Evolutionary conservation across 92 coral and sea anemone genomes (phyloP), one percentile per base, ranked within the genome.

Genomic region (Phymanthus crucifer): DNA sequence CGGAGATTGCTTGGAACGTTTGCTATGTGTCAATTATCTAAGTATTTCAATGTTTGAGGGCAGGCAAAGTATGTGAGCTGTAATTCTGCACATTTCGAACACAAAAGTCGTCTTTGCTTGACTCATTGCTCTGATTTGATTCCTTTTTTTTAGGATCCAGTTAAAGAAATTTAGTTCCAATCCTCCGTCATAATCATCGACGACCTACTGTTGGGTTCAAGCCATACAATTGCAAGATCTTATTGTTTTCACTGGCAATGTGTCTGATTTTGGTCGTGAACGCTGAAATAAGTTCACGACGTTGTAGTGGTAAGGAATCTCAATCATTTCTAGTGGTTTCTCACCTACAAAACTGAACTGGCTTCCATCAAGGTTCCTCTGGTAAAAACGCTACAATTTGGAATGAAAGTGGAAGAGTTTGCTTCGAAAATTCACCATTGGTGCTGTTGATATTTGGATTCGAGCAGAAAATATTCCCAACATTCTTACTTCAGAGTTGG

Each of bases 1-100:
- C 80, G 33, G 40, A 64, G 82, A 52, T 74, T 32, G 85, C 61
- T 40, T 34, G 89, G 97, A 85, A 92, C 89, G 94, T 77, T 71
- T 76, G 84, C 85, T 84, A 93, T 93, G 97, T 90, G 97, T 88
- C 97, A 93, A 90, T 93, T 90, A 89, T 78, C 84, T 89, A n/a
- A n/a, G n/a, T 86, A 87, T 83, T 88, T 85, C 84, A 66, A 74
- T 90, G 92, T 87, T 80, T 58, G 45, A 84, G 87, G 89, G 88
- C 93, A 89, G 80, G 91, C 94, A 70, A 77, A 69, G 76, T 86
- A 87, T 78, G 58, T 47, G 65, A 73, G 64, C n/a, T 54, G 11
- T 54, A 54, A 54, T 61, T 61, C 35, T 61, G 68, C 68, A 61
- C 68, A 61, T 61, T 57, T 61, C 68, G 34, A 82, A 57, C 33